Evolutionary conservation across 2,113 vertebrate species (phyloP), one percentile per base, ranked within the genome.

Genomic region (Corynorhinus townsendii): DNA sequence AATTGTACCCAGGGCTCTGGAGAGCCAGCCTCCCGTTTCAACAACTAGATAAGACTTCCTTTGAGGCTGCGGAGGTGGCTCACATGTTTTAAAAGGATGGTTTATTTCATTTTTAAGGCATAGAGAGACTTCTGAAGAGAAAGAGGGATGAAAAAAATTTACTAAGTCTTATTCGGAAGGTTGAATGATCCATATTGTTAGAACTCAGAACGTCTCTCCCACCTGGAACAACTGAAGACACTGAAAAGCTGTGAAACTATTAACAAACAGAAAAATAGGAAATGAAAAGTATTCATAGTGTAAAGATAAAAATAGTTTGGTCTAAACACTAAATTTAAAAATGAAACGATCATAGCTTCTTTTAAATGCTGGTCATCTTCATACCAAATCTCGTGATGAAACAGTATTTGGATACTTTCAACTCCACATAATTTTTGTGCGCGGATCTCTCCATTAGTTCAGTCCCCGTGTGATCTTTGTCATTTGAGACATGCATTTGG

Each of bases 401-500:
- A 87, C 43, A 28, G 69, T 83, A 97, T 97, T 97, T 66, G 90
- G 90, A 97, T 95, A 1, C 94, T 97, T 98, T 97, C 96, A 92
- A 92, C 94, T 93, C 73, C 95, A 97, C 82, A 87, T 62, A 91
- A 93, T 97, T 84, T 95, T 76, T 94, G 93, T 88, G 93, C 91
- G 83, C 97, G 96, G 97, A 73, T 98, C 97, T 95, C 96, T 94
- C 96, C 95, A 97, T 96, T 97, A 97, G 94, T 73, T 68, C 95
- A 97, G 97, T 97, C 84, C 94, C 95, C 96, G 64, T 59, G 82
- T 93, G 95, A 97, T 96, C 91, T 98, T 98, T 98, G 98, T 98
- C 98, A 99, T 98, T 97, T 98, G 97, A 98, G 98, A 98, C 98
- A 99, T 99, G 99, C 99, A 99, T 99, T 99, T 99, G 99, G 98